Percentiles rank a stretch among this genome's conserved stretches.
Conservation (phyloP, 2,888 invertebrate genomes). For the Sycophila texana region DNA sequence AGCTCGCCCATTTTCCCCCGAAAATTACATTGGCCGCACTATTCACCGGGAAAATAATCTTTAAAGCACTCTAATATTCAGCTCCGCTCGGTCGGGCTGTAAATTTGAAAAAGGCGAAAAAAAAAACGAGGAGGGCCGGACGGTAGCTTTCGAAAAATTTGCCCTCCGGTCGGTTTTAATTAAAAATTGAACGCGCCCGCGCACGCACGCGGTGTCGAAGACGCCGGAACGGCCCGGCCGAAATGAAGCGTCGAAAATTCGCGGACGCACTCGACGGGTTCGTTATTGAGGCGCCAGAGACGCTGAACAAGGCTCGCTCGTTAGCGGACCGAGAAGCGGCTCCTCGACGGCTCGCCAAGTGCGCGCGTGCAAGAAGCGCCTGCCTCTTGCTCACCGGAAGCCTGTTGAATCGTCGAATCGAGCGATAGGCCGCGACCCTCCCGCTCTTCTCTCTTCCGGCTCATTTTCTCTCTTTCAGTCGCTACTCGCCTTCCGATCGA, state of each 20-base stretch:
- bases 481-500: too few species aligned
- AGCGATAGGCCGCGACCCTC: not conserved
- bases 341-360: not conserved
- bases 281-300: not conserved
- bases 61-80: too few species aligned
- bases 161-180: not conserved
- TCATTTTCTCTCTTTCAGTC: not conserved
- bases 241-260: not conserved
- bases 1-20: not conserved
- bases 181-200: not conserved
- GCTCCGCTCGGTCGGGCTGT: too few species aligned
- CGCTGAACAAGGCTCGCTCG: conserved; percentile 50
- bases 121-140: too few species aligned
- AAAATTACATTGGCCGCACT: not conserved
- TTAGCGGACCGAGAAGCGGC: conserved; percentile 10
- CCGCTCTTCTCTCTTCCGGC: conserved; percentile 12
- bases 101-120: too few species aligned
- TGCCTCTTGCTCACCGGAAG: not conserved
- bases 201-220: not conserved
- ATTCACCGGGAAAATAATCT: not conserved
- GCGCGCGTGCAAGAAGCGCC: not conserved
- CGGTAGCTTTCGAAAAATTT: too few species aligned
- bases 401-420: not conserved
- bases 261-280: not conserved
- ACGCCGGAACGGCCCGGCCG: too few species aligned